A percentile compares a stretch with the other conserved stretches of the same genome.
Evolutionary conservation across 2,888 invertebrate species (phyloP).

Genomic region (Hirtodrosophila duncani): DNA sequence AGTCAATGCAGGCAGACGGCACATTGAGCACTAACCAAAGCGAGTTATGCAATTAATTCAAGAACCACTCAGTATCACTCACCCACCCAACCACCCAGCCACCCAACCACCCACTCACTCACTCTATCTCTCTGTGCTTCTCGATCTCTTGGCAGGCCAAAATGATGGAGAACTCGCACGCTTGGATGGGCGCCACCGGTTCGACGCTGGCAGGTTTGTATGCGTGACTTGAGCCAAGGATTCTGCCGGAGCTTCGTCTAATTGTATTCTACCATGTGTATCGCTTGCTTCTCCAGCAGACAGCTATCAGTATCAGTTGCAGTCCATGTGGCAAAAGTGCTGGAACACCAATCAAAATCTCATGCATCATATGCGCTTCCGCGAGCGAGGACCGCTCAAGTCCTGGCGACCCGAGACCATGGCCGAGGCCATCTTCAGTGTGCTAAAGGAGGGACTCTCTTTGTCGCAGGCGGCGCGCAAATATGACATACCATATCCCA

Average conservation of each 20-base stretch:
- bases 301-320: constrained; percentile 96
- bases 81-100: constrained; percentile 9
- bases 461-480: constrained; percentile 94
- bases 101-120: not conserved
- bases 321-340: constrained; percentile 97
- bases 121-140: not conserved
- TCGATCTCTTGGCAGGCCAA: constrained; percentile 86
- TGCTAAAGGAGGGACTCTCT: constrained; percentile 92
- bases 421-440: constrained; percentile 96
- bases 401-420: constrained; percentile 96
- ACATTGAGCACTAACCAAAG: constrained; percentile 58
- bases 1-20: constrained; percentile 33
- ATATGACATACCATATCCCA: constrained; percentile 96
- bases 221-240: not conserved
- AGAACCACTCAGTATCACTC: constrained; percentile 18
- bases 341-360: constrained; percentile 96
- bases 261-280: not conserved
- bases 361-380: constrained; percentile 93
- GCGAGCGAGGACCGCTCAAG: constrained; percentile 93
- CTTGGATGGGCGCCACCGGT: constrained; percentile 91
- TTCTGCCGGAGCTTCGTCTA: constrained; percentile 9
- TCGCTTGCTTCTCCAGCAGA: constrained; percentile 80
- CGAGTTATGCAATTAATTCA: constrained; percentile 59
- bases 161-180: constrained; percentile 93
- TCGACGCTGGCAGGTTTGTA: constrained; percentile 93